Base-by-base conservation (phyloP, 2,113 vertebrate species). In the Proterorhinus semilunaris region DNA sequence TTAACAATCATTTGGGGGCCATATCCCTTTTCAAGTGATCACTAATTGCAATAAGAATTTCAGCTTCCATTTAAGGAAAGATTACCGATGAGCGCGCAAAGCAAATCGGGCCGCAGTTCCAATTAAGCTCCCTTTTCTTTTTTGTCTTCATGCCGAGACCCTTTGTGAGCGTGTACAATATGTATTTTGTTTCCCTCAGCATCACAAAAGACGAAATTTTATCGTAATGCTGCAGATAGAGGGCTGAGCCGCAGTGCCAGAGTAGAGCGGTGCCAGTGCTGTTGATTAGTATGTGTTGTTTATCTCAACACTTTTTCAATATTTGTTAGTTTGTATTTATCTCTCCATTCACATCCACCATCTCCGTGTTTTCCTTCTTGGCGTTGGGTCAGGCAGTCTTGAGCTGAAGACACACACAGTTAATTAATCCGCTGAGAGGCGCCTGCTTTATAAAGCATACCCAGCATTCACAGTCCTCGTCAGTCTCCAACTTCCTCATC, bases 11-110 rank as follows among this genome's bases (percentile, higher is more conserved):
- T 89, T 86, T 78, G 51, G 83, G 75, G 84, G 81, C 83, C 79
- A 81, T 85, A 86, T 91, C 87, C 86, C 83, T 87, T 91, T 88
- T 90, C 86, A 84, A 90, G 85, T 88, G 80, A 83, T 87, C 83
- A 72, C 89, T 91, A 87, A 92, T 92, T 91, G 89, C 85, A 90
- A 88, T 87, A 90, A 82, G 80, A 85, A 88, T 90, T 91, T 84
- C 84, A 83, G 82, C 87, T 89, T 86, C 82, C 83, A 88, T 87
- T 90, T 87, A 86, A 87, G 82, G 79, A 69, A 45, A 88, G 82
- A 86, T 88, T 83, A 81, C 81, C 80, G 68, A 82, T 82, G 85
- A 88, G 80, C 88, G 79, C 85, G 87, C 83, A 77, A 81, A 85
- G 84, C 83, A 83, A 90, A 88, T 88, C 86, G 87, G 80, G 71